Percentiles rank a stretch among this genome's conserved stretches.
Evolutionary conservation across 2,113 vertebrate species (phyloP).

Genomic region (Neomonachus schauinslandi): DNA sequence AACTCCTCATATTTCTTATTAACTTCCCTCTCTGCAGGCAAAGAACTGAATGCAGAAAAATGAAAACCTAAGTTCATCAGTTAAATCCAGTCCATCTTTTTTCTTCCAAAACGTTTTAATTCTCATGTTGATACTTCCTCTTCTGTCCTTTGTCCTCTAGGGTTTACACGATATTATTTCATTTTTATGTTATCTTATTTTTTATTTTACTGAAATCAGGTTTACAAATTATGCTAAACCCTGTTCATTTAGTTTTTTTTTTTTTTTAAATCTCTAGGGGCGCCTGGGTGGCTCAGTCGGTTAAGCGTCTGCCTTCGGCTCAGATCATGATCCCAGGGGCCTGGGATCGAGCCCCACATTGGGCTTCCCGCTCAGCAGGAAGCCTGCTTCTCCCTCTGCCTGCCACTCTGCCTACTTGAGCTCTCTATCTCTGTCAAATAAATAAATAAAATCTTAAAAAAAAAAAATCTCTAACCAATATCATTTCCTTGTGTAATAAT

Average conservation of each 20-base stretch:
- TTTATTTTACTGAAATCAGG: slow-evolving; percentile 9
- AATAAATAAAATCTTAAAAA: too few species aligned
- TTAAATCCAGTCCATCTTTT: background rate
- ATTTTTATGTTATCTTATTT: background rate
- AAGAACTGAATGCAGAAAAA: background rate
- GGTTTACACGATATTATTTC: background rate
- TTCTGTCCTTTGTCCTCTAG: background rate
- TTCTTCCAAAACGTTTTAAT: background rate
- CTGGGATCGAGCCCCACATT: too few species aligned
- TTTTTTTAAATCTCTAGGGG: background rate
- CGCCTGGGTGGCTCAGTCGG: too few species aligned
- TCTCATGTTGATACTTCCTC: background rate
- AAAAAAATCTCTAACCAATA: background rate
- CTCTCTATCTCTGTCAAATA: too few species aligned
- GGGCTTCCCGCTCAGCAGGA: too few species aligned
- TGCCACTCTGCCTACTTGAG: too few species aligned
- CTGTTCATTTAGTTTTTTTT: background rate
- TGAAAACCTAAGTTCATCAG: background rate
- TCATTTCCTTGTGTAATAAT: background rate
- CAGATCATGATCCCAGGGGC: too few species aligned
- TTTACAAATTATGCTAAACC: background rate
- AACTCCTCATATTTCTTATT: background rate
- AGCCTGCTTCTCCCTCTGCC: too few species aligned
- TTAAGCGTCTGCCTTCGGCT: too few species aligned
- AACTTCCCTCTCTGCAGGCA: background rate